Percentiles rank a stretch among this genome's conserved stretches.
phyloP scores from a whole-genome alignment of 2,888 invertebrate species.

The Smittia sp. region DNA sequence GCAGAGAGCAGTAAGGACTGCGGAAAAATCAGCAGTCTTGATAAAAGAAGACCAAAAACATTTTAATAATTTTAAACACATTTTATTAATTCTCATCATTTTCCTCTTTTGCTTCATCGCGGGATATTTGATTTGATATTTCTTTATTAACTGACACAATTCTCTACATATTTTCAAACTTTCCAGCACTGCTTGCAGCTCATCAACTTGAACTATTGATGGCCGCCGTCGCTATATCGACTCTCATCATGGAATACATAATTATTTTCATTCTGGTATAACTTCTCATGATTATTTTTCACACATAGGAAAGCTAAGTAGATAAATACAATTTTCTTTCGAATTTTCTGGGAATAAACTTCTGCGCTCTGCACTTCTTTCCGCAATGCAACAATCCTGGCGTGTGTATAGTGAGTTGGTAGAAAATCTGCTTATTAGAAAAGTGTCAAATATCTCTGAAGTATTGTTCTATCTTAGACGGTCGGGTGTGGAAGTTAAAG shows the following conservation, averaged over 20 bases:
- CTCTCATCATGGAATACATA: not conserved
- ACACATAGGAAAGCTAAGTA: conserved; percentile 1
- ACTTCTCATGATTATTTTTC: not conserved
- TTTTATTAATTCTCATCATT: not conserved
- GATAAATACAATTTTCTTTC: not conserved
- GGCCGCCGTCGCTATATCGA: too few relatives aligned
- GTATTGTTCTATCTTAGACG: too few relatives aligned
- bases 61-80: not conserved
- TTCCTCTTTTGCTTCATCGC: not conserved
- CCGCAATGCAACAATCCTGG: too few relatives aligned
- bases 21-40: too few relatives aligned
- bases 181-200: not conserved
- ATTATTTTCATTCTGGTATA: not conserved
- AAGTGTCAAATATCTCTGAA: too few relatives aligned
- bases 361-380: too few relatives aligned
- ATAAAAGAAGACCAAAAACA: too few relatives aligned
- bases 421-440: too few relatives aligned
- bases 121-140: not conserved
- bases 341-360: too few relatives aligned
- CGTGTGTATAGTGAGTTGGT: too few relatives aligned
- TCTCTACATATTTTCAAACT: not conserved
- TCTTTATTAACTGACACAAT: not conserved
- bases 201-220: too few relatives aligned
- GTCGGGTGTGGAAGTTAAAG: not conserved
- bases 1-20: too few relatives aligned